These are phyloP conservation scores for Otocyon megalotis DNA, from an alignment of 2,113 vertebrate species.

Conservation along the genomic window DNA sequence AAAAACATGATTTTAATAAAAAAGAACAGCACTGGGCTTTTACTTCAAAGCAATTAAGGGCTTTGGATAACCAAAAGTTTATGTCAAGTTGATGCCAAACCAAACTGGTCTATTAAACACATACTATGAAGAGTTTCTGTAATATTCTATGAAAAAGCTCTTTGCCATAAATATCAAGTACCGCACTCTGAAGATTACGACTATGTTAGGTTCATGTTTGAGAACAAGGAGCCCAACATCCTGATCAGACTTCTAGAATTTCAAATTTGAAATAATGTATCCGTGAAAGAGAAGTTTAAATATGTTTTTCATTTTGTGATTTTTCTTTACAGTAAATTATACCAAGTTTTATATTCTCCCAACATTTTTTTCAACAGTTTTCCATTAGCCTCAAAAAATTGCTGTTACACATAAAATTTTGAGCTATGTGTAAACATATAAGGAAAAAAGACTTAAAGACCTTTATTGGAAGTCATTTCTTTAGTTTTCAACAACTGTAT, in stretches of 20 bases:
- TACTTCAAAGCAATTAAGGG: conserved; percentile 91
- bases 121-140: conserved; percentile 85
- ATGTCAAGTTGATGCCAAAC: conserved; percentile 91
- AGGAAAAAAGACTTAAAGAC: conserved; percentile 26
- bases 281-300: conserved; percentile 78
- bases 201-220: conserved; percentile 73
- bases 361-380: conserved; percentile 78
- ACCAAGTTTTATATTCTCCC: conserved; percentile 79
- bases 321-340: conserved; percentile 82
- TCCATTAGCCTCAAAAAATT: conserved; percentile 77
- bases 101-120: conserved; percentile 93
- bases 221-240: conserved; percentile 73
- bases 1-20: conserved; percentile 91
- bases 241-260: conserved; percentile 80
- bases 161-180: conserved; percentile 75
- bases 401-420: conserved; percentile 71
- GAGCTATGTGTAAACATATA: conserved; percentile 71
- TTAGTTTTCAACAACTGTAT: conserved; percentile 59
- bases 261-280: conserved; percentile 76
- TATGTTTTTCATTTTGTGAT: conserved; percentile 83
- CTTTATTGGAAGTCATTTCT: conserved; percentile 58
- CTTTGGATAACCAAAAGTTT: conserved; percentile 92
- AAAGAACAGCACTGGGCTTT: conserved; percentile 88
- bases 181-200: conserved; percentile 73
- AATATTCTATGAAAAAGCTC: conserved; percentile 85